Base-by-base conservation (phyloP, 2,797 vertebrate species). In the Loriculus beryllinus region DNA sequence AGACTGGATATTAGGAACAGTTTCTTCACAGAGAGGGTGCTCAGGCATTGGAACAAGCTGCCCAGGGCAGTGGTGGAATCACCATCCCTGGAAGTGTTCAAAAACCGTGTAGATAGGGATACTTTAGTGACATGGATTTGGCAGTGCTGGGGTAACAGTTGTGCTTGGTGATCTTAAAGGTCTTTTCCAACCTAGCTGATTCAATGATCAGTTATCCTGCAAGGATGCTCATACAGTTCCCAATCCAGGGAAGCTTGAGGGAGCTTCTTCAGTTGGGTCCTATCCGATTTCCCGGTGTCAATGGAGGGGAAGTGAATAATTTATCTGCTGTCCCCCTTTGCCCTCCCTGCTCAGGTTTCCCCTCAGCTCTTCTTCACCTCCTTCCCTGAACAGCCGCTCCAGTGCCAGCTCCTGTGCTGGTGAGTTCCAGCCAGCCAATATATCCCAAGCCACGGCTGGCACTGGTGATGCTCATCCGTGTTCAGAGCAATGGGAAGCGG, bases 261-360 rank as follows among this genome's bases (percentile, higher is more conserved):
- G 45, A 86, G 3, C 40, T 75, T 35, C 57, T 78, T 71, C 40
- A 39, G 33, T 21, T 0, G 1, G 12, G 28, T 67, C 49, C 67
- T 81, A 88, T 78, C 81, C 5, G 2, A 78, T 84, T 89, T 71
- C 86, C 54, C 0, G 0, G 37, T 2, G 2, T 45, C 1, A 1
- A 25, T 10, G 19, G 64, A 80, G 7, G 28, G 35, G 65, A 35
- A 81, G 33, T 91, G 47, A 94, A 91, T 95, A 95, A 93, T 94
- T 95, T 39, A 93, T 69, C 42, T 80, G 20, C 64, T 37, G 21
- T 57, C 19, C 47, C 69, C 52, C 54, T 76, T 57, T 28, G 88
- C n/a, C 71, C 28, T 82, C 86, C 39, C 48, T 31, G 28, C 37
- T 91, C 92, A 81, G 40, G 62, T 95, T 93, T 89, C 80, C 57